Evolutionary conservation across 2,113 vertebrate genomes (phyloP).

Genomic region (Alaudala cheleensis): DNA sequence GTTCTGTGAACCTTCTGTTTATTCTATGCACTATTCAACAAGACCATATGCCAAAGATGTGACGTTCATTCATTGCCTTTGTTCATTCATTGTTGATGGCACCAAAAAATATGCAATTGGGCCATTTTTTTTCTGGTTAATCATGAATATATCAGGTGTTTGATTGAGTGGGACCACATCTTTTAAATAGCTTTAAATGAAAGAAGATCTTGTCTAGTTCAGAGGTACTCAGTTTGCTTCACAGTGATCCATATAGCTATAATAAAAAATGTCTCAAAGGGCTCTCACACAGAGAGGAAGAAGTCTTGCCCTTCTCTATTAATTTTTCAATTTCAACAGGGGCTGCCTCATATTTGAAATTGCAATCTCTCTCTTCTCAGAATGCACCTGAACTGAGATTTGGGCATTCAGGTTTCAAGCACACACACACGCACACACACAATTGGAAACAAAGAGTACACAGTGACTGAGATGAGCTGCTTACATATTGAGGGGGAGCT

Average conservation of each 20-base stretch:
- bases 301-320: neutral
- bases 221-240: slow-evolving; percentile 27
- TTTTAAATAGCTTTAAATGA: slow-evolving; percentile 45
- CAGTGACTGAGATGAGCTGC: slow-evolving; percentile 56
- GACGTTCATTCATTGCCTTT: neutral
- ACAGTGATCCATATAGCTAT: slow-evolving; percentile 21
- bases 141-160: neutral
- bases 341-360: neutral
- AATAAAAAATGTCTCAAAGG: neutral
- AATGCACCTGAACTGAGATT: neutral
- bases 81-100: neutral
- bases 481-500: slow-evolving; percentile 98
- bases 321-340: neutral
- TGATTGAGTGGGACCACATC: neutral
- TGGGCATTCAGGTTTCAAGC: neutral
- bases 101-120: neutral
- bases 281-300: neutral
- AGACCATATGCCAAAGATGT: neutral
- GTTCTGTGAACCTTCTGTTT: neutral
- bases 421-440: fast-evolving
- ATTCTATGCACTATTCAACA: neutral
- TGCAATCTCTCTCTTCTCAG: neutral
- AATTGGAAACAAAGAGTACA: neutral
- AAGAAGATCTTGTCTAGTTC: slow-evolving; percentile 41
- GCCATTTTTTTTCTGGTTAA: slow-evolving; percentile 13